phyloP scores from a whole-genome alignment of 2,888 invertebrate genomes.

The Heliconius ismenius region DNA sequence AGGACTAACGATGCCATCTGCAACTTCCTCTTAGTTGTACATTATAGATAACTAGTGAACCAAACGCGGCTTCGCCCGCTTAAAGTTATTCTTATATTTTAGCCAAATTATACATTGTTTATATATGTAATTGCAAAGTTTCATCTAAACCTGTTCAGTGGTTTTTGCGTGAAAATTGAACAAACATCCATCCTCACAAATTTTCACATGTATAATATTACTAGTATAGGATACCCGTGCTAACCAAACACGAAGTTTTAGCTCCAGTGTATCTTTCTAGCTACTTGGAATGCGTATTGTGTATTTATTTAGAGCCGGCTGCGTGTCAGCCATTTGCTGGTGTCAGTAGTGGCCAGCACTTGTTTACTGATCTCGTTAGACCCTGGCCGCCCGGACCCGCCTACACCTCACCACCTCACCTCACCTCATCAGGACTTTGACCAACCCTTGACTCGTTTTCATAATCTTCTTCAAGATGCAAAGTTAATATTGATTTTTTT shows the following conservation, averaged over 20 bases:
- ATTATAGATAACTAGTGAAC: constrained; percentile 21
- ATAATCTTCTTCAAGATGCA: constrained; percentile 58
- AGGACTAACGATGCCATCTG: constrained; percentile 27
- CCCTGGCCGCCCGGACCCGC: constrained; percentile 59
- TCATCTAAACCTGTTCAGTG: too few relatives aligned
- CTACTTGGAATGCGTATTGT: constrained; percentile 63
- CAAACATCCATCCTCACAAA: too few relatives aligned
- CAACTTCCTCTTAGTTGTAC: constrained; percentile 14
- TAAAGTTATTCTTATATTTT: too few relatives aligned
- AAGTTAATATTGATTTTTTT: constrained; percentile 50
- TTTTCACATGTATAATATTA: too few relatives aligned
- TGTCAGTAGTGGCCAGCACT: constrained; percentile 60
- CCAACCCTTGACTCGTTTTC: constrained; percentile 63
- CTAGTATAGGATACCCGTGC: constrained; percentile 30
- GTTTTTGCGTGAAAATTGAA: rapidly evolving
- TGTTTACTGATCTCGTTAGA: constrained; percentile 79
- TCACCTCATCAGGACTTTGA: constrained; percentile 50
- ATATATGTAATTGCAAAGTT: too few relatives aligned
- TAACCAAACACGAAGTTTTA: constrained; percentile 57
- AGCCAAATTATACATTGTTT: too few relatives aligned
- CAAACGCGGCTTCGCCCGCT: too few relatives aligned
- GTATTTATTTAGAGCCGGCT: constrained; percentile 54
- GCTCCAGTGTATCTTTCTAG: constrained; percentile 57
- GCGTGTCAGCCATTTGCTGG: constrained; percentile 56
- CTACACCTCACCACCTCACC: constrained; percentile 52